Conservation (phyloP, 2,113 vertebrate genomes). For the Syngnathus floridae region DNA sequence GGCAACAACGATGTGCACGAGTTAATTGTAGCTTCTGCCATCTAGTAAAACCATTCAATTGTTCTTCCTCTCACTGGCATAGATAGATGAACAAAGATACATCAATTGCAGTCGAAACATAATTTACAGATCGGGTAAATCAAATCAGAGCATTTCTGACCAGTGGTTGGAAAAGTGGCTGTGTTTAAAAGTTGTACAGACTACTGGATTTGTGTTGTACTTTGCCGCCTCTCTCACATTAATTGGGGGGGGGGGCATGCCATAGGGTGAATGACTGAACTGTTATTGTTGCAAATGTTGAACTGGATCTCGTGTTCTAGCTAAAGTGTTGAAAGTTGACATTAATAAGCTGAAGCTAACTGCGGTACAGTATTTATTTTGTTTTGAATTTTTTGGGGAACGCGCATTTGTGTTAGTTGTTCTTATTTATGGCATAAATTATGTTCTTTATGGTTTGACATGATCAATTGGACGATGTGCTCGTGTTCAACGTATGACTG, state of each 20-base stretch:
- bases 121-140: not conserved
- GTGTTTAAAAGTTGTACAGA: conserved; percentile 33
- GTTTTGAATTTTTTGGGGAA: not conserved
- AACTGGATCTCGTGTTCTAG: conserved; percentile 21
- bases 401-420: conserved; percentile 47
- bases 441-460: conserved; percentile 36
- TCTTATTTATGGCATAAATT: conserved; percentile 61
- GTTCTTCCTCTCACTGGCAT: not conserved
- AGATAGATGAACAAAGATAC: not conserved
- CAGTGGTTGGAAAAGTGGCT: not conserved
- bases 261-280: conserved; percentile 22
- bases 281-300: conserved; percentile 29
- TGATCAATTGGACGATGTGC: conserved; percentile 13
- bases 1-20: no score
- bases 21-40: not conserved
- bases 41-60: not conserved
- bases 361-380: conserved; percentile 43
- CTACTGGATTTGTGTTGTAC: conserved; percentile 31
- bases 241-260: conserved; percentile 24
- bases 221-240: conserved; percentile 18
- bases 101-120: not conserved
- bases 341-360: conserved; percentile 5
- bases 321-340: conserved; percentile 20
- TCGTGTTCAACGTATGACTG: conserved; percentile 28
- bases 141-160: not conserved